phyloP scores from a whole-genome alignment of 2,113 vertebrate genomes.

The Delphinapterus leucas region DNA sequence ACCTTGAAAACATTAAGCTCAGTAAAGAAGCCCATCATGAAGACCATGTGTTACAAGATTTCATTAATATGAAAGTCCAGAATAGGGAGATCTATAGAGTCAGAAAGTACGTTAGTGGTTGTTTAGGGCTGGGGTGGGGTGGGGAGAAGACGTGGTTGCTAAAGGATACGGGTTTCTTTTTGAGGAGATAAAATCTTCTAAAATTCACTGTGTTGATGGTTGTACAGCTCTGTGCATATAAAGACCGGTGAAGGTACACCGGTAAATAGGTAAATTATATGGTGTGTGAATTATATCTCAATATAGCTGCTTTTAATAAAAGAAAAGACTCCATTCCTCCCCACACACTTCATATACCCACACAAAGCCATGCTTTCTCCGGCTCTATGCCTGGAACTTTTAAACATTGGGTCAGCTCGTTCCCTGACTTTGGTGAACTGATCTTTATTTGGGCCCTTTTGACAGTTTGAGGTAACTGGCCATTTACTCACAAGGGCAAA shows the following conservation, averaged over 20 bases:
- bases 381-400: neutral
- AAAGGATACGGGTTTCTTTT: neutral
- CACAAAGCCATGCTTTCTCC: conserved; percentile 50
- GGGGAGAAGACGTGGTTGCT: neutral
- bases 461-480: conserved; percentile 39
- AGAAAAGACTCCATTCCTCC: neutral
- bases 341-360: neutral
- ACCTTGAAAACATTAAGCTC: neutral
- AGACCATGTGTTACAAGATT: neutral
- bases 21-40: neutral
- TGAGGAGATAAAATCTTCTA: neutral
- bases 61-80: neutral
- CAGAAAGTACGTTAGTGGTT: neutral
- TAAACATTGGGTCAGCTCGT: neutral
- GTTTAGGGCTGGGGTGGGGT: neutral
- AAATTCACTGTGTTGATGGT: neutral
- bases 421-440: conserved; percentile 33
- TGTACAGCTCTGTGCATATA: neutral
- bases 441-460: conserved; percentile 36
- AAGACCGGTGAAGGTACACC: neutral
- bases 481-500: conserved; percentile 34
- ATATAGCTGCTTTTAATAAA: neutral
- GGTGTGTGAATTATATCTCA: neutral
- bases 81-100: neutral
- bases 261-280: neutral